Base-by-base conservation (phyloP, 1,140 invertebrate species). In the Zaprionus ornatus region DNA sequence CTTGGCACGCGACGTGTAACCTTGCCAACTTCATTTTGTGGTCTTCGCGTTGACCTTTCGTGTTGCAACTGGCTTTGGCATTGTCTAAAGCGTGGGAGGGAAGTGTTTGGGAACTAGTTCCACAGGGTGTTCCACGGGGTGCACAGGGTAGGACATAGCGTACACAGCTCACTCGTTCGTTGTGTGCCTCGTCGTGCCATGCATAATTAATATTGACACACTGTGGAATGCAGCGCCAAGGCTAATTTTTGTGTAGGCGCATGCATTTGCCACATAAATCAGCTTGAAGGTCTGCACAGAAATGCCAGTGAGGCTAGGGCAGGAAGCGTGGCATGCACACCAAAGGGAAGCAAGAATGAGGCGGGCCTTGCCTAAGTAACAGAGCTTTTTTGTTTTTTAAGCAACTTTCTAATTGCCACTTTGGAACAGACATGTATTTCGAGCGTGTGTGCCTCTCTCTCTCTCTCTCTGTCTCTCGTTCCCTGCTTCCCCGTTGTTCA, bases 341-440 rank as follows among this genome's bases (percentile, higher is more conserved):
- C 2, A 25, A 4, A 6, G 25, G 29, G 29, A 32, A 32, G 9
- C 2, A 9, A 32, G 29, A 32, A 9, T 0, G 3, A 32, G 9
- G 17, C n/a, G 45, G 4, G 79, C 63, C 54, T 63, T 74, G 67
- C 56, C 69, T 76, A 75, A 70, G 70, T 72, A 80, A 67, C 74
- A 73, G 61, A 72, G 78, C 64, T 64, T 81, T 74, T 84, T 90
- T 81, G 80, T 78, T 87, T 84, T 90, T 90, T 75, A 80, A 84
- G 80, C 80, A 88, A 88, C 84, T 88, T 88, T 90, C 85, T 88
- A 88, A 88, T 90, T 88, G 84, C 84, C 84, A 88, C 84, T 90
- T 88, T 81, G 79, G 78, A 66, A 71, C 66, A 70, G 25, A 57
- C 61, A 67, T 60, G 42, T 60, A 55, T 54, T 19, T 56, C 50